These are phyloP conservation scores for Polydrusus tereticollis DNA, from an alignment of 2,888 invertebrate species.

Conservation along the genomic window DNA sequence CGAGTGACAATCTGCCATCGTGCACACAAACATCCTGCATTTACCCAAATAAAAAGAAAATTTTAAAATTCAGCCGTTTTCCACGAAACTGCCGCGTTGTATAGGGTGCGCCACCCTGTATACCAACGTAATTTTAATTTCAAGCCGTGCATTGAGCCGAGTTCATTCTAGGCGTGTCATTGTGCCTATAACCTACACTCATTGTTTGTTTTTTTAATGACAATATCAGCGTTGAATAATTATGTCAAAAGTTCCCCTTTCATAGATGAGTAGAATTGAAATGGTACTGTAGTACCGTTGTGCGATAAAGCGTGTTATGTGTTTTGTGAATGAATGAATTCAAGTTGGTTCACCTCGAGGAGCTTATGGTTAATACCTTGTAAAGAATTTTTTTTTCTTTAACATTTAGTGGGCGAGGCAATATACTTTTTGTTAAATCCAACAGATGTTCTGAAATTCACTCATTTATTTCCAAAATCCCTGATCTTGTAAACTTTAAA, in stretches of 20 bases:
- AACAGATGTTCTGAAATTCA: no score
- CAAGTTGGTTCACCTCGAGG: background rate
- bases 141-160: background rate
- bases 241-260: constrained; percentile 16
- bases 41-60: no score
- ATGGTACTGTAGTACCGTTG: constrained; percentile 26
- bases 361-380: background rate
- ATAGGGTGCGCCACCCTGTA: no score
- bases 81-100: background rate
- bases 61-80: no score
- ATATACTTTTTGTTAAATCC: no score
- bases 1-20: no score
- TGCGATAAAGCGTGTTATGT: constrained; percentile 5
- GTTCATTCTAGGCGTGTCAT: background rate
- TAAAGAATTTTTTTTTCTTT: background rate
- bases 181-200: background rate
- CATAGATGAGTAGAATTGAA: constrained; percentile 17
- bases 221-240: constrained; percentile 18
- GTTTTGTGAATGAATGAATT: background rate
- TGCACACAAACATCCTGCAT: no score
- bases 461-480: no score
- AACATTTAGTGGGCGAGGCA: background rate
- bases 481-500: no score
- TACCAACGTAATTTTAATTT: no score
- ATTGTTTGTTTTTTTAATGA: constrained; percentile 7